Conservation (phyloP, 2,888 invertebrate species). For the Brachyopa scutellaris region DNA sequence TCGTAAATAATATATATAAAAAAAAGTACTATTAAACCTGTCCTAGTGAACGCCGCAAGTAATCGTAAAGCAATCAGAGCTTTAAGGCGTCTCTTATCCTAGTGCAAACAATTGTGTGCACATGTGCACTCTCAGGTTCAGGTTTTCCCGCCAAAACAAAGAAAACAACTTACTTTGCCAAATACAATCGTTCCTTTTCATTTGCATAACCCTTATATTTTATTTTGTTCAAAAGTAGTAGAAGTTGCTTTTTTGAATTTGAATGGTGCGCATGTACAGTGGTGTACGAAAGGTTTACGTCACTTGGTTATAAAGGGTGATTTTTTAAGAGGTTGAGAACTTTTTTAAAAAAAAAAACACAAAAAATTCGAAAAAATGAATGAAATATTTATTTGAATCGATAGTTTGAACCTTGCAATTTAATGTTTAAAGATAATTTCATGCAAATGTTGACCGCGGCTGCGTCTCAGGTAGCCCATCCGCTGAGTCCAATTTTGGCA, state of each 20-base stretch:
- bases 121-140: slow-evolving; percentile 25
- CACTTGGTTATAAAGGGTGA: no score
- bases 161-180: background rate
- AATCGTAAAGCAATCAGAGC: background rate
- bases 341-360: no score
- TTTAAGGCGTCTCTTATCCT: slow-evolving; percentile 11
- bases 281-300: background rate
- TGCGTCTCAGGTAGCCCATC: no score
- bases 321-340: no score
- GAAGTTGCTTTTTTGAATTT: background rate
- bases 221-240: background rate
- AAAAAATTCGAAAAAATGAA: no score
- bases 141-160: slow-evolving; percentile 12
- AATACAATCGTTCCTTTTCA: slow-evolving; percentile 48
- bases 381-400: no score
- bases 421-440: no score
- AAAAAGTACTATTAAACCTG: slow-evolving; percentile 9
- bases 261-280: background rate
- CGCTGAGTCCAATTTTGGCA: no score
- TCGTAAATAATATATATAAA: background rate
- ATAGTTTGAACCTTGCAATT: no score
- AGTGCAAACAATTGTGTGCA: slow-evolving; percentile 25
- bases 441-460: no score
- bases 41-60: slow-evolving; percentile 29
- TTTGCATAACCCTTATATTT: slow-evolving; percentile 36